Evolutionary conservation across 1,140 invertebrate species (phyloP), one percentile per base, ranked within the genome.

Genomic region (Drosophila burlai): DNA sequence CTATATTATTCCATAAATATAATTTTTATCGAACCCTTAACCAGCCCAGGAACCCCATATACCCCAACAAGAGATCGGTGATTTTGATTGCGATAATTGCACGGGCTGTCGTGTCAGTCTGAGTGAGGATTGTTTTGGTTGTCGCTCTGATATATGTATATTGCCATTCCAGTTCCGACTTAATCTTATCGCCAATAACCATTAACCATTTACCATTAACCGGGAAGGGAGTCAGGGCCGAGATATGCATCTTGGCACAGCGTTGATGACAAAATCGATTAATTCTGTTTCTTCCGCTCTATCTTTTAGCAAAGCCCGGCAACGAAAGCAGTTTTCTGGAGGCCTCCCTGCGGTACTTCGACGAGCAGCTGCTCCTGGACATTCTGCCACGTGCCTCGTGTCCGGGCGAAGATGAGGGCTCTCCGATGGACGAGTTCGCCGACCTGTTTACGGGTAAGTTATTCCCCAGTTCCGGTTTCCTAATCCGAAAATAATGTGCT

Each of bases 361-460:
- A 91, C 67, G 79, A 83, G 43, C 73, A 91, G 45, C 69, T 86
- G 40, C 49, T 90, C 9, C 66, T 66, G 42, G 85, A 89, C 50
- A 59, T 89, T 49, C 34, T 91, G 63, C 86, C 86, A 13, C 80
- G 86, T 42, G 80, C 45, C 34, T 45, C 65, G 6, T 91, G 86
- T 59, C 82, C 87, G 6, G 80, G 91, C 57, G 73, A 80, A 9
- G 57, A 83, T 62, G 89, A 80, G 24, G 55, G 55, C 15, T 82
- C 91, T 11, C 76, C 84, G n/a, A 69, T 92, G 40, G 91, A 92
- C 57, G 91, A 92, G 21, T 92, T 92, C 36, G 72, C 87, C 13
- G 91, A 92, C 59, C 36, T 84, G 11, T 92, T 92, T 72, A 92
- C 91, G 61, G 58, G 91, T 92, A 59, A 81, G 79, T 80, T 50